Evolutionary conservation across 2,113 vertebrate species (phyloP), one percentile per base, ranked within the genome.

Genomic region (Phocoena sinus): DNA sequence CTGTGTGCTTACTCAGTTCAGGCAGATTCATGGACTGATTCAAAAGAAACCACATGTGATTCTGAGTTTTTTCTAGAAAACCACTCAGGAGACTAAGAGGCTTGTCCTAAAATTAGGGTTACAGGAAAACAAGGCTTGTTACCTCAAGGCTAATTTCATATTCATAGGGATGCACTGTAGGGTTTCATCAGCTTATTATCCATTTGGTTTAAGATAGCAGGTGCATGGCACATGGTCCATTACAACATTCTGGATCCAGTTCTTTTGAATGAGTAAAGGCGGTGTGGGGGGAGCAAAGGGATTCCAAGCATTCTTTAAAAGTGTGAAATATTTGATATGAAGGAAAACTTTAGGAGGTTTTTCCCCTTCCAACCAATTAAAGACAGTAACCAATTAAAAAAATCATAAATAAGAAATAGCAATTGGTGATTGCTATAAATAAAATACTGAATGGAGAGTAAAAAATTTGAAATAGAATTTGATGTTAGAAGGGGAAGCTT

Each of bases 61-160:
- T 95, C 74, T 89, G 58, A 94, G 3, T 14, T 83, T 96, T 85
- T 81, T 90, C 36, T 70, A 87, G 58, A 25, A 94, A 93, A 60
- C 4, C 9, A 74, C 7, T 82, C n/a, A 60, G 15, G 14, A 89
- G 5, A 23, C 17, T 79, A 86, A 68, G 23, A 80, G 17, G 14
- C 18, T 67, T 70, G 26, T 92, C 53, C 36, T 65, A 38, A 67
- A 80, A 79, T 77, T n/a, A 82, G 36, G 28, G 13, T n/a, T 95
- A 83, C 0, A 56, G 26, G 47, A 63, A 92, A 80, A 26, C 21
- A 76, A 79, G 50, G 31, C 2, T 41, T 41, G 33, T 90, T 79
- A 73, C 5, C 6, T 79, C 47, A 88, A 80, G 17, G 33, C 17
- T 92, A 5, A 90, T 74, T 74, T 84, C 20, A 82, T 53, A n/a